Evolutionary conservation across 2,797 vertebrate genomes (phyloP).

Genomic region (Australoheros facetus): DNA sequence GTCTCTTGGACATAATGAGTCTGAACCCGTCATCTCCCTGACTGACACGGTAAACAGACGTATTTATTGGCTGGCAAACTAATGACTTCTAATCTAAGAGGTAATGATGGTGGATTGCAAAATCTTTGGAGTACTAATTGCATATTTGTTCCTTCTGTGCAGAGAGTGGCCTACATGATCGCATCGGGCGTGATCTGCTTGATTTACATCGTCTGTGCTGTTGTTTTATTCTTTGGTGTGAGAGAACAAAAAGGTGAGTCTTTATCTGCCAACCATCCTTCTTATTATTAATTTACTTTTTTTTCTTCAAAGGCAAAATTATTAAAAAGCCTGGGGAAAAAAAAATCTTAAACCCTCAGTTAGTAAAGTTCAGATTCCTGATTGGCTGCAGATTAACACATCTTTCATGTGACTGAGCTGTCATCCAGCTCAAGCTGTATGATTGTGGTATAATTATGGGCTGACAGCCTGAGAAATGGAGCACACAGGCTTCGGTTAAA

Average conservation of each 20-base stretch:
- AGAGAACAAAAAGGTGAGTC: constrained; percentile 87
- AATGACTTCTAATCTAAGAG: not conserved
- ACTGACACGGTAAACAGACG: constrained; percentile 81
- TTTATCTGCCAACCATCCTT: not conserved
- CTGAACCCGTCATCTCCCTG: constrained; percentile 75
- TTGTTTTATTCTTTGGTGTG: constrained; percentile 87
- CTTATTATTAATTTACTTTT: not conserved
- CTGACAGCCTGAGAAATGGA: constrained; percentile 14
- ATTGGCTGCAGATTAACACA: not conserved
- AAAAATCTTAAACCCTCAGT: not conserved
- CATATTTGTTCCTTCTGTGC: not conserved
- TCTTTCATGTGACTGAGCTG: constrained; percentile 19
- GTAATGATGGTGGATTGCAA: not conserved
- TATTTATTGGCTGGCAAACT: not conserved
- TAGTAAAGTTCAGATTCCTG: not conserved
- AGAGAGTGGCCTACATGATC: constrained; percentile 93
- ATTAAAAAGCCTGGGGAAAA: not conserved
- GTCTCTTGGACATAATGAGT: constrained; percentile 69
- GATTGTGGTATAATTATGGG: constrained; percentile 19
- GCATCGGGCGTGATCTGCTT: constrained; percentile 88
- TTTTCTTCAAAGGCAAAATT: not conserved
- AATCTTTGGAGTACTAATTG: not conserved
- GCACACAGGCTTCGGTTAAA: constrained; percentile 21
- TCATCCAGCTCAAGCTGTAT: not conserved
- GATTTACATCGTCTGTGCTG: constrained; percentile 90